Percentiles rank a stretch among this genome's conserved stretches.
Evolutionary conservation across 2,113 vertebrate species (phyloP).

Genomic region (Neogale vison): DNA sequence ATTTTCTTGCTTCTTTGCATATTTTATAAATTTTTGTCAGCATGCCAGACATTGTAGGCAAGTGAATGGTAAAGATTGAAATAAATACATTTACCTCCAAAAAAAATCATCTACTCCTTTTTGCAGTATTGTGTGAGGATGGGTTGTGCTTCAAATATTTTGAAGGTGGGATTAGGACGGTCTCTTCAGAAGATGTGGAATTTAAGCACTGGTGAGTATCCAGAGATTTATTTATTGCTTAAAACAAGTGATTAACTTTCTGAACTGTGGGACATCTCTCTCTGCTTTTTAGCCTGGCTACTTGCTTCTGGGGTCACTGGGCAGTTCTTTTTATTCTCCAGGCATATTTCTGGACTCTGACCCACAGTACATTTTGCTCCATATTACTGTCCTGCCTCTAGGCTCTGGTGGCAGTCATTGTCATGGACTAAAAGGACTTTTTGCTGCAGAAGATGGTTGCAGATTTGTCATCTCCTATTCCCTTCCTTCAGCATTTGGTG

Average conservation of each 20-base stretch:
- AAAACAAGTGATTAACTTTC: background rate
- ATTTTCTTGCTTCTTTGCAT: background rate
- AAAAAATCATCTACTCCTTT: background rate
- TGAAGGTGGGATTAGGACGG: background rate
- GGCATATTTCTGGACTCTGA: background rate
- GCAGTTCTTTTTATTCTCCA: background rate
- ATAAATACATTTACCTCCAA: background rate
- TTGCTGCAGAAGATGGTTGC: background rate
- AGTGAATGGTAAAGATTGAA: background rate
- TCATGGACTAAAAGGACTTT: background rate
- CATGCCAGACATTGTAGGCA: background rate
- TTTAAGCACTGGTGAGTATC: background rate
- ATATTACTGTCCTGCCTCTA: background rate
- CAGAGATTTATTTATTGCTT: background rate
- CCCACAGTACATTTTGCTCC: background rate
- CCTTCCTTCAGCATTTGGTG: background rate
- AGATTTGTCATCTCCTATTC: background rate
- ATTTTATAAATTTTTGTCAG: background rate
- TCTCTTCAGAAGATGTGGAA: background rate
- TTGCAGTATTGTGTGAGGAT: background rate
- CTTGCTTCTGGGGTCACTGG: background rate
- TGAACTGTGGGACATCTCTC: background rate
- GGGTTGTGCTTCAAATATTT: background rate
- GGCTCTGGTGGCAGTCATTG: background rate
- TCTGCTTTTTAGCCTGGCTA: background rate